Conservation (phyloP, 2,113 vertebrate species). For the Corythaeola cristata region DNA sequence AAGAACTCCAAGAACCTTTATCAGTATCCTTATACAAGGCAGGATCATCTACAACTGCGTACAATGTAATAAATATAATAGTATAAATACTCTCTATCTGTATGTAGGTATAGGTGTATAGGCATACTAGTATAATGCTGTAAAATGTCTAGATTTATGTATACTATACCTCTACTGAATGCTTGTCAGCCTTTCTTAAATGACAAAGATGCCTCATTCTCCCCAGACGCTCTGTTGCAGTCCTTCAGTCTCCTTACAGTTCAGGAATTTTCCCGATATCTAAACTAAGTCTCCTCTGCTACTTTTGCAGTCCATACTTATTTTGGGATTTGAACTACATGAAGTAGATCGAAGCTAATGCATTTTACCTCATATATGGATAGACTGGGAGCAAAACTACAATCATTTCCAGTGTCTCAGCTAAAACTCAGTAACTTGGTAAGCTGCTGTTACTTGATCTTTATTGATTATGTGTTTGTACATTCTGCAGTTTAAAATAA, state of each 20-base stretch:
- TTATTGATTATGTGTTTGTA: neutral
- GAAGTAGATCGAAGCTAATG: neutral
- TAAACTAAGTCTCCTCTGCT: neutral
- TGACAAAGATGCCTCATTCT: neutral
- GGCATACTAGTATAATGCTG: neutral
- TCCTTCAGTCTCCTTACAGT: neutral
- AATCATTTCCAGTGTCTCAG: neutral
- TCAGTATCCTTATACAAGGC: neutral
- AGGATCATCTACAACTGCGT: neutral
- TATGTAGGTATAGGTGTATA: neutral
- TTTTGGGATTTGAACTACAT: neutral
- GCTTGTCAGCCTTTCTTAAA: neutral
- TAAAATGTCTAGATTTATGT: neutral
- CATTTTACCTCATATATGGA: neutral
- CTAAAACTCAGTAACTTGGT: neutral
- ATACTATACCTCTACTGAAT: neutral
- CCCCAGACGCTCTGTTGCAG: neutral
- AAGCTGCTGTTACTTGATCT: neutral
- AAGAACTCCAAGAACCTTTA: neutral
- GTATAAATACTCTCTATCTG: neutral
- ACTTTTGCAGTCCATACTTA: neutral
- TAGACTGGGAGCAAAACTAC: neutral
- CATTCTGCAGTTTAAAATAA: neutral
- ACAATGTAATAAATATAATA: neutral
- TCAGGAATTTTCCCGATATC: neutral